These are phyloP conservation scores for Aphodius granarius DNA, from an alignment of 2,888 invertebrate genomes.

Conservation along the genomic window DNA sequence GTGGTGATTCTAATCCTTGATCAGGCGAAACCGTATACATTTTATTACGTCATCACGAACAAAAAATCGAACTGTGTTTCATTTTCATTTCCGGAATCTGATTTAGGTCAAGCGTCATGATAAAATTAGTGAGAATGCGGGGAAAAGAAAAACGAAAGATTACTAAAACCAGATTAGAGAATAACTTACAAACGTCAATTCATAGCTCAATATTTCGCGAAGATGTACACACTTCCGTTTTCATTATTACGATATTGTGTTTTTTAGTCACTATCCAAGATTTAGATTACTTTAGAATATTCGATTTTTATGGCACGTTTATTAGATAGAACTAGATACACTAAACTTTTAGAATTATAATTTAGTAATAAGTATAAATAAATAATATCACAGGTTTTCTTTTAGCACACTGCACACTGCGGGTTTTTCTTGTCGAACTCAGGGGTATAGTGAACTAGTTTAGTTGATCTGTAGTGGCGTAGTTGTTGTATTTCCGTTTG, in stretches of 20 bases:
- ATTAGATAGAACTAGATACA: background rate
- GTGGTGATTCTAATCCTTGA: too few relatives aligned
- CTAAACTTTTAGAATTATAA: background rate
- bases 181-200: background rate
- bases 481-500: background rate
- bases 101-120: background rate
- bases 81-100: background rate
- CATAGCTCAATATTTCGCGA: background rate
- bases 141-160: background rate
- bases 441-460: background rate
- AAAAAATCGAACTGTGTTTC: constrained; percentile 1
- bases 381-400: background rate
- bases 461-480: background rate
- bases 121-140: background rate
- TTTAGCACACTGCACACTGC: background rate
- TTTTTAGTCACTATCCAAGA: background rate
- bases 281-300: background rate
- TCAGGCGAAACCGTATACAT: too few relatives aligned
- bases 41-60: background rate
- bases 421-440: background rate
- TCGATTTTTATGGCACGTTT: background rate
- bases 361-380: too few relatives aligned
- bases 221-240: background rate
- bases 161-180: background rate
- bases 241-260: too few relatives aligned